These are phyloP conservation scores for Zoroaster sp. DNA, from an alignment of 53 echinoderm and acorn worm genomes.

Conservation along the genomic window DNA sequence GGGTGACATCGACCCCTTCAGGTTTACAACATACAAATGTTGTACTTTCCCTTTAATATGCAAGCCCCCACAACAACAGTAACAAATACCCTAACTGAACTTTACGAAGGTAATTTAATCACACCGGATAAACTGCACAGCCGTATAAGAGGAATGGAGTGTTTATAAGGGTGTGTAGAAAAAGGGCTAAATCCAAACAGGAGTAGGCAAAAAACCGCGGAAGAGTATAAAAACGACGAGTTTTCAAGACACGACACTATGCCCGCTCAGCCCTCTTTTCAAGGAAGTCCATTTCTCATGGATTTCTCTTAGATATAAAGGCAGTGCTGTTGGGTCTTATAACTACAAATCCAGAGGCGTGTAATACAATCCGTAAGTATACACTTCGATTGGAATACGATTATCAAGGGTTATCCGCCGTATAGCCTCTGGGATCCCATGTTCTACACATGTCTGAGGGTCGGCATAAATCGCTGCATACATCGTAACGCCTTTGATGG, in stretches of 20 bases:
- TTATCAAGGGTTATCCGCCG: neutral
- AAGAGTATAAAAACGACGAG: too few species aligned
- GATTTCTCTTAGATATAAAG: neutral
- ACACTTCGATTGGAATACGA: neutral
- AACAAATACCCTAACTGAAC: neutral
- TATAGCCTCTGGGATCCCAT: neutral
- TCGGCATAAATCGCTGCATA: neutral
- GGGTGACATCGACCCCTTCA: too few species aligned
- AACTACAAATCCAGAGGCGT: neutral
- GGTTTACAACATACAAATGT: too few species aligned
- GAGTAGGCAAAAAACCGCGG: too few species aligned
- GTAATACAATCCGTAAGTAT: neutral
- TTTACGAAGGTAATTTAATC: neutral
- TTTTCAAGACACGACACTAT: too few species aligned
- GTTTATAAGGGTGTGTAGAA: neutral
- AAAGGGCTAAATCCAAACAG: neutral
- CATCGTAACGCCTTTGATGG: neutral
- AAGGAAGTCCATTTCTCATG: too few species aligned
- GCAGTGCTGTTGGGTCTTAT: neutral
- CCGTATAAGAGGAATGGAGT: neutral
- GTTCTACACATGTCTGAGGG: neutral
- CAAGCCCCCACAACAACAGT: neutral
- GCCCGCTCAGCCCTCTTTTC: too few species aligned
- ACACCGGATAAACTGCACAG: neutral
- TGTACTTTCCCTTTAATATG: too few species aligned